These are phyloP conservation scores for Tonatia bakeri DNA, from an alignment of 2,113 vertebrate genomes.

Conservation along the genomic window DNA sequence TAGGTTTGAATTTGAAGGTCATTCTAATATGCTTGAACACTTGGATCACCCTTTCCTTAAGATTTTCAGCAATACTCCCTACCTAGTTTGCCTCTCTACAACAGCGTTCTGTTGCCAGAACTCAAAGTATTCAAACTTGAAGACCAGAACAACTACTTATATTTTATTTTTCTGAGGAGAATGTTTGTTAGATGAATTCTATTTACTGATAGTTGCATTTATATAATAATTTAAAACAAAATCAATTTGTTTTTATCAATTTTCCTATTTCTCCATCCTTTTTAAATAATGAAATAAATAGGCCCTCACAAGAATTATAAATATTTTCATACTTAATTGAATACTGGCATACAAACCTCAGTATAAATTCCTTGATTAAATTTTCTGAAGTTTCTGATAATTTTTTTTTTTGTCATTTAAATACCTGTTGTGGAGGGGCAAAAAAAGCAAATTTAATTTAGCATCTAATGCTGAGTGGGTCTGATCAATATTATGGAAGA, in stretches of 20 bases:
- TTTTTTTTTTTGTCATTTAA: not conserved
- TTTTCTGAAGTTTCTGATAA: slow-evolving; percentile 36
- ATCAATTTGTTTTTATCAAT: not conserved
- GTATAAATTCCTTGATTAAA: slow-evolving; percentile 43
- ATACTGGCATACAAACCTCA: not conserved
- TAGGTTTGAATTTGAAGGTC: not conserved
- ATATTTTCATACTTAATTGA: not conserved
- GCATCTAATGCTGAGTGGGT: not conserved
- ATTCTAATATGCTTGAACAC: not conserved
- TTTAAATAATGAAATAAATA: not conserved
- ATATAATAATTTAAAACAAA: slow-evolving; percentile 14
- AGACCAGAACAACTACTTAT: not conserved
- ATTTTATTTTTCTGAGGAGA: slow-evolving; percentile 6
- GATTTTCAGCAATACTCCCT: not conserved
- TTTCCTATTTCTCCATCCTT: not conserved
- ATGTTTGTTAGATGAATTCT: slow-evolving; percentile 5
- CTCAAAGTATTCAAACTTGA: not conserved
- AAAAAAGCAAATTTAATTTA: slow-evolving; percentile 48
- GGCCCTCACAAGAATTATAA: not conserved
- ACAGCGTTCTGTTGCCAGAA: not conserved
- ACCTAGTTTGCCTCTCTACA: not conserved
- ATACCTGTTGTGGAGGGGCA: slow-evolving; percentile 1
- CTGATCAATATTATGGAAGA: not conserved
- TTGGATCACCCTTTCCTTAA: slow-evolving; percentile 12
- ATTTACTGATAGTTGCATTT: not conserved